phyloP scores from a whole-genome alignment of 2,113 vertebrate species.

The Austrofundulus limnaeus region DNA sequence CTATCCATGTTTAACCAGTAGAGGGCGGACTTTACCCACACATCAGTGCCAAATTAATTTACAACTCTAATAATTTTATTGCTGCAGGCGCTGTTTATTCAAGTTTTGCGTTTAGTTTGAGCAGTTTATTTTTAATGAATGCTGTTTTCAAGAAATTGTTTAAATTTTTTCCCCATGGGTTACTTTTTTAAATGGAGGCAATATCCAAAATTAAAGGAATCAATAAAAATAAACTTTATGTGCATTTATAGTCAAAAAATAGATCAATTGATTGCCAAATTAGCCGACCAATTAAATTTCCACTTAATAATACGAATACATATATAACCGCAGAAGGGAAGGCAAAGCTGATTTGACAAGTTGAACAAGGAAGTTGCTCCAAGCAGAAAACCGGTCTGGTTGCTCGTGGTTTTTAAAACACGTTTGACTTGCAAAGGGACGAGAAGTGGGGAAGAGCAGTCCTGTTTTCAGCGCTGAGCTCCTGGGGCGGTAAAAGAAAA shows the following conservation, averaged over 20 bases:
- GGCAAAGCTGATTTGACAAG: slow-evolving; percentile 2
- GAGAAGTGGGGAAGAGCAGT: not conserved
- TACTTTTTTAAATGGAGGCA: not conserved
- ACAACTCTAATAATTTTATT: not conserved
- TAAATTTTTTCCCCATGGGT: fast-evolving
- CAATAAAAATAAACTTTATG: not conserved
- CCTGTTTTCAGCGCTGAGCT: not conserved
- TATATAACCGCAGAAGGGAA: not conserved
- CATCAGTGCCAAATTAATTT: not conserved
- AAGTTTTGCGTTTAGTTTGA: not conserved
- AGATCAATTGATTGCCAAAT: not conserved
- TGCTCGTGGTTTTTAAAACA: not conserved
- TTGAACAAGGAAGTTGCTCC: slow-evolving; percentile 34
- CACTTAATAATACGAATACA: no score
- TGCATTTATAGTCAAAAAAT: not conserved
- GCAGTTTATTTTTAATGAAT: not conserved
- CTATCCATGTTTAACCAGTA: slow-evolving; percentile 2
- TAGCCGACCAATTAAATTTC: no score
- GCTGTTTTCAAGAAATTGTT: not conserved
- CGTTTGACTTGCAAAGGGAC: slow-evolving; percentile 39
- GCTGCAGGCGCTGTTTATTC: not conserved
- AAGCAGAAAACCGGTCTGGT: slow-evolving; percentile 36
- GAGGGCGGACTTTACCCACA: slow-evolving; percentile 30
- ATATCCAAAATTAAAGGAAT: not conserved
- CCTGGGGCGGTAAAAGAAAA: not conserved